phyloP scores from a whole-genome alignment of 64 coral and sea anemone genomes.

The Astreopora myriophthalma region DNA sequence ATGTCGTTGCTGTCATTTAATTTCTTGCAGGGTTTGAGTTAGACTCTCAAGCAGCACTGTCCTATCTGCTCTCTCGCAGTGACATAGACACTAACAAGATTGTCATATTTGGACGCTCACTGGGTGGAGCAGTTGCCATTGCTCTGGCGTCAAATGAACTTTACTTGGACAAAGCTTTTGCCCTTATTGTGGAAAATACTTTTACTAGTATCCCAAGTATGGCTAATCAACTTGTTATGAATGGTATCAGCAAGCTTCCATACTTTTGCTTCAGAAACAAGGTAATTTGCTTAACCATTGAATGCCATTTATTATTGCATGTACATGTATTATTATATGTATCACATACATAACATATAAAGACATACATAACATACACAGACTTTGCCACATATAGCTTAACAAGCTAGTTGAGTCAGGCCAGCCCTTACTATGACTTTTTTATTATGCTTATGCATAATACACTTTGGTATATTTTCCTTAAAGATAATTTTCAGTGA shows the following conservation, averaged over 20 bases:
- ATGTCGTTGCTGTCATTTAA: too few relatives aligned
- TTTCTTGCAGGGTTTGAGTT: slow-evolving; percentile 78
- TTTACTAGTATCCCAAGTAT: slow-evolving; percentile 97
- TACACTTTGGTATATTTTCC: too few relatives aligned
- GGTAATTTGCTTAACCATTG: slow-evolving; percentile 61
- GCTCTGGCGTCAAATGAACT: slow-evolving; percentile 75
- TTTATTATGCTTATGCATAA: too few relatives aligned
- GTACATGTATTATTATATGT: too few relatives aligned
- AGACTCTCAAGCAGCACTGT: slow-evolving; percentile 88
- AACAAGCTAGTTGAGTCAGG: too few relatives aligned
- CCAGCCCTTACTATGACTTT: too few relatives aligned
- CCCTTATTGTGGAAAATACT: slow-evolving; percentile 96
- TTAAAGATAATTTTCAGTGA: too few relatives aligned
- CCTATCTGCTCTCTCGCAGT: slow-evolving; percentile 84
- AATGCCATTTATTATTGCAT: too few relatives aligned
- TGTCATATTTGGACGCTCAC: slow-evolving; percentile 93
- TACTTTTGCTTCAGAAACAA: slow-evolving; percentile 99
- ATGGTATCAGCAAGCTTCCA: slow-evolving; percentile 83
- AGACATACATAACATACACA: too few relatives aligned
- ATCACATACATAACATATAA: too few relatives aligned
- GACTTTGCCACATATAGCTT: too few relatives aligned
- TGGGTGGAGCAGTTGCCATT: slow-evolving; percentile 95
- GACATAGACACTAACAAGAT: slow-evolving; percentile 91
- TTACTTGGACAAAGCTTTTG: slow-evolving; percentile 86
- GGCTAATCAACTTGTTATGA: slow-evolving; percentile 80